Evolutionary conservation across 2,888 invertebrate species (phyloP).

Genomic region (Pseudococcus longispinus): DNA sequence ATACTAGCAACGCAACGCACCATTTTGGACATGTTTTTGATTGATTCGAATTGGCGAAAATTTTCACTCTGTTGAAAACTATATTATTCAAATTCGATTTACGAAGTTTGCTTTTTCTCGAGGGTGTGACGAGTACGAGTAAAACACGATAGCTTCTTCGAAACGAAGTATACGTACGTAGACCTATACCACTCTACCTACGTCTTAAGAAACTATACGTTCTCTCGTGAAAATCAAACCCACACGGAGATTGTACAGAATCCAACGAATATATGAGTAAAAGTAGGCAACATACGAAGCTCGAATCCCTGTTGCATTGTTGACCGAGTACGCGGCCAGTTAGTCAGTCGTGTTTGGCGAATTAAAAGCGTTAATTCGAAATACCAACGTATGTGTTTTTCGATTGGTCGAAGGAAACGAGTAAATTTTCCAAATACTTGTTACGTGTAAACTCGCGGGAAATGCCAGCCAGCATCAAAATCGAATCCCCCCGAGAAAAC

Average conservation of each 20-base stretch:
- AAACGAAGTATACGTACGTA: neutral
- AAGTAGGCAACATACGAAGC: neutral
- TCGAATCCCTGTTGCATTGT: neutral
- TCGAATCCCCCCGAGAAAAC: neutral
- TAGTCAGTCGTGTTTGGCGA: neutral
- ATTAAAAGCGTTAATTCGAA: neutral
- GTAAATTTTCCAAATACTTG: conserved; percentile 14
- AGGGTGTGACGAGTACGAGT: neutral
- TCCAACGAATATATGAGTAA: neutral
- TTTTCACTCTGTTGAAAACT: neutral
- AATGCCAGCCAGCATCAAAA: neutral
- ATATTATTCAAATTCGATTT: neutral
- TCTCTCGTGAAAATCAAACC: neutral
- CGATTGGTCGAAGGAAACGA: neutral
- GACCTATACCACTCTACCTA: neutral
- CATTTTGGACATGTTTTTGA: neutral
- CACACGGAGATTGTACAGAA: too few relatives aligned
- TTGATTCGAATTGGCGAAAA: neutral
- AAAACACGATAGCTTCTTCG: neutral
- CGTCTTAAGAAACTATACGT: neutral
- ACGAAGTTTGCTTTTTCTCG: neutral
- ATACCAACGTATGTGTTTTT: neutral
- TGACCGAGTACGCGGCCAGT: neutral
- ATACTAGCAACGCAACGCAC: neutral
- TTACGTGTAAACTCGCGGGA: conserved; percentile 10